These are phyloP conservation scores for Formica exsecta DNA, from an alignment of 1,140 invertebrate genomes.

Conservation along the genomic window DNA sequence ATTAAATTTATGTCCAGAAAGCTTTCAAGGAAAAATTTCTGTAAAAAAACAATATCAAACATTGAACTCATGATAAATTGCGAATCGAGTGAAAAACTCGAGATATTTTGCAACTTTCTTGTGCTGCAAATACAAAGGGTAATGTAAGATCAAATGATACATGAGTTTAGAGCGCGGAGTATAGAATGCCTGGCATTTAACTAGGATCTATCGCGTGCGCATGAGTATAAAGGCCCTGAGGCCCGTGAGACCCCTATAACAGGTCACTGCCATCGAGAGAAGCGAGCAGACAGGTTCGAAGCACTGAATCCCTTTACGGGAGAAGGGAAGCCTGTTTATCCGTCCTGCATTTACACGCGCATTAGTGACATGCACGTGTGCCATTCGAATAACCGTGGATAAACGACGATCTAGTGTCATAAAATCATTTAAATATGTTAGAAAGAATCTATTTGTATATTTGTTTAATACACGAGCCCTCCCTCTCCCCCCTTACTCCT, in stretches of 20 bases:
- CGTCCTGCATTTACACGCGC: conserved; percentile 52
- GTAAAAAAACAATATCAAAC: not conserved
- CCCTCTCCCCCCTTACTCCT: too few species aligned
- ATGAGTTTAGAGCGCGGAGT: conserved; percentile 23
- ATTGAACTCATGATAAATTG: not conserved
- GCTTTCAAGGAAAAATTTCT: not conserved
- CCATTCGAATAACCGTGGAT: not conserved
- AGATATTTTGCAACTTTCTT: conserved; percentile 9
- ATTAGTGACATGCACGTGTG: conserved; percentile 30
- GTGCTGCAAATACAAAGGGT: conserved; percentile 20
- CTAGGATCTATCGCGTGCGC: conserved; percentile 57
- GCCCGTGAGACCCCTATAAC: conserved; percentile 70
- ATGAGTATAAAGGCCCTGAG: conserved; percentile 65
- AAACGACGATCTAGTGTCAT: not conserved
- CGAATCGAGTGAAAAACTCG: not conserved
- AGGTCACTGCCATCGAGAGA: conserved; percentile 81
- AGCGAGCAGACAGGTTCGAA: conserved; percentile 72
- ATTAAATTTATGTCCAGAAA: not conserved
- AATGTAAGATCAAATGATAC: conserved; percentile 27
- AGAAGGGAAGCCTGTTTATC: conserved; percentile 75
- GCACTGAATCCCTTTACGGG: conserved; percentile 75
- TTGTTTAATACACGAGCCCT: too few species aligned
- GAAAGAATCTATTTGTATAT: not conserved
- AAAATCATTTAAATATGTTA: not conserved
- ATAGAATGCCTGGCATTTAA: conserved; percentile 70